A percentile compares a stretch with the other conserved stretches of the same genome.
These are phyloP conservation scores for Drosophila setosimentum DNA, from an alignment of 2,888 invertebrate genomes.

Conservation along the genomic window DNA sequence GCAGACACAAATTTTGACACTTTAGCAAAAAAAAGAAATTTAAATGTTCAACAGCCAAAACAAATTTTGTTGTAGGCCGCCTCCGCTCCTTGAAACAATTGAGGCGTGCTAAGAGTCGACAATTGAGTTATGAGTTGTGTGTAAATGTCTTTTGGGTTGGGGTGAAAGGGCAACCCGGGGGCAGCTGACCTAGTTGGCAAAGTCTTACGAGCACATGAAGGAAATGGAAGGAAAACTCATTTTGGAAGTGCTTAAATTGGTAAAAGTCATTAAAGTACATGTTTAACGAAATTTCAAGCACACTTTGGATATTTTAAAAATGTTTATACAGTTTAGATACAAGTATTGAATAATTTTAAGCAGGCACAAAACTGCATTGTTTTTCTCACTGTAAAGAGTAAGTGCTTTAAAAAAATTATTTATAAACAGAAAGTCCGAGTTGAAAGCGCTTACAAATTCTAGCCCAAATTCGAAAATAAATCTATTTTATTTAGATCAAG, in stretches of 20 bases:
- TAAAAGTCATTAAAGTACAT: neutral
- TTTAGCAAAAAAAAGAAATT: slow-evolving; percentile 52
- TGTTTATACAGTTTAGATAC: neutral
- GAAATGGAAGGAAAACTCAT: slow-evolving; percentile 16
- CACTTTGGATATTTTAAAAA: neutral
- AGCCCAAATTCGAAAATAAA: slow-evolving; percentile 12
- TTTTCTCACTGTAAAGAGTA: neutral
- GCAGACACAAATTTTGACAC: slow-evolving; percentile 67
- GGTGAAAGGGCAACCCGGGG: slow-evolving; percentile 4
- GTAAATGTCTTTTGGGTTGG: slow-evolving; percentile 36
- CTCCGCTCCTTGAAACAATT: slow-evolving; percentile 32
- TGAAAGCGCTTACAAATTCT: too few species aligned
- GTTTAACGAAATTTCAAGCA: neutral
- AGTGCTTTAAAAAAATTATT: neutral
- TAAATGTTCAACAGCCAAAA: slow-evolving; percentile 49
- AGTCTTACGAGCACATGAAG: neutral
- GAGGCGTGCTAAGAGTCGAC: slow-evolving; percentile 66
- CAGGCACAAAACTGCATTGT: neutral
- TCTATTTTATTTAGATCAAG: slow-evolving; percentile 26
- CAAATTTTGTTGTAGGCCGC: slow-evolving; percentile 11
- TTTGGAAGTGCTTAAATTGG: slow-evolving; percentile 24
- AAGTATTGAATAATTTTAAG: neutral
- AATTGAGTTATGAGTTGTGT: slow-evolving; percentile 62
- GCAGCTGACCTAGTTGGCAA: slow-evolving; percentile 37
- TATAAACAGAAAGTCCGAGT: slow-evolving; percentile 6